phyloP scores from a whole-genome alignment of 2,113 vertebrate species.

The Carollia perspicillata region DNA sequence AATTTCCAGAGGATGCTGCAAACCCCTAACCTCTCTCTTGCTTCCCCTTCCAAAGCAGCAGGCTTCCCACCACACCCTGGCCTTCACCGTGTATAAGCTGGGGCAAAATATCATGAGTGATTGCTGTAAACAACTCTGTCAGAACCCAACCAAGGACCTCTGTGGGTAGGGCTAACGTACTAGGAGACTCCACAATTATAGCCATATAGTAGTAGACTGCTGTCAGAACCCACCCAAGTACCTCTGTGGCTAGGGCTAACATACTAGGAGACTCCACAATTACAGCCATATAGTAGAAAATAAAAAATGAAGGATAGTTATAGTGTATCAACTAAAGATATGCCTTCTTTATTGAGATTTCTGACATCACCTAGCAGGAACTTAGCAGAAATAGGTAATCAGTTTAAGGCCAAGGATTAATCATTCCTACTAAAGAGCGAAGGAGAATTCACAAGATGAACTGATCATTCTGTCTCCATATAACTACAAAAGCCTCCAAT shows the following conservation, averaged over 20 bases:
- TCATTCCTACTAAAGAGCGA: constrained; percentile 12
- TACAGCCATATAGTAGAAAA: neutral
- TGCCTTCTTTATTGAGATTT: neutral
- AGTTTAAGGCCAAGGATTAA: neutral
- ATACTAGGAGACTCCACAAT: neutral
- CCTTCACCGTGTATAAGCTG: neutral
- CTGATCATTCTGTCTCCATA: neutral
- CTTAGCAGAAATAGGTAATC: neutral
- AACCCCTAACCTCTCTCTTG: neutral
- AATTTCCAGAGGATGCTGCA: neutral
- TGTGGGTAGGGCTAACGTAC: neutral
- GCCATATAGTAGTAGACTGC: neutral
- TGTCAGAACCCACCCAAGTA: neutral
- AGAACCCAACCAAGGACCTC: neutral
- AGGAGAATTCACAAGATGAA: constrained; percentile 9
- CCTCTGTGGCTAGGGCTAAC: neutral
- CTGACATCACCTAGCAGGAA: constrained; percentile 11
- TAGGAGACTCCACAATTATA: neutral
- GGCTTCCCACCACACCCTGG: neutral
- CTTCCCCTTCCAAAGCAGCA: neutral
- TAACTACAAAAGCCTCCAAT: neutral
- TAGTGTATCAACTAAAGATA: neutral
- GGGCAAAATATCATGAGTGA: neutral
- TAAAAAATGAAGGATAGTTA: neutral
- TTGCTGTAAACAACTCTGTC: neutral